phyloP scores from a whole-genome alignment of 2,797 vertebrate genomes.

The Lacerta agilis region DNA sequence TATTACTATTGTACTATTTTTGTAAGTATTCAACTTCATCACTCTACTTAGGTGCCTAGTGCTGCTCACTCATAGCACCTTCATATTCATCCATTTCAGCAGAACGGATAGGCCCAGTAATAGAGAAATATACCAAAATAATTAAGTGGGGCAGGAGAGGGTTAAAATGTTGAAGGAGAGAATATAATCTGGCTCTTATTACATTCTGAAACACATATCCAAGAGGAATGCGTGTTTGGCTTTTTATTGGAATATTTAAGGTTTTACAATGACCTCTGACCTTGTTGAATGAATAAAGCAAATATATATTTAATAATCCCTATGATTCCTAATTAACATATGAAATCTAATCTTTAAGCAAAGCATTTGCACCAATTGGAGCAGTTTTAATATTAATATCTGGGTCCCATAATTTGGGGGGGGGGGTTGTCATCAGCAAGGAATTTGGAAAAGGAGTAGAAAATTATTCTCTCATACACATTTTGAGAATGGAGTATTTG shows the following conservation, averaged over 20 bases:
- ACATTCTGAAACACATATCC: slow-evolving; percentile 7
- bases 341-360: background rate
- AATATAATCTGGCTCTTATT: slow-evolving; percentile 13
- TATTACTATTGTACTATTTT: background rate
- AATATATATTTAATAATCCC: background rate
- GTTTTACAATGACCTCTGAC: background rate
- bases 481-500: background rate
- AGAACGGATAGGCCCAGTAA: background rate
- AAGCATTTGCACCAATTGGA: background rate
- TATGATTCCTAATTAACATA: background rate
- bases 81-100: background rate
- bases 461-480: background rate
- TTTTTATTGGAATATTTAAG: slow-evolving; percentile 11
- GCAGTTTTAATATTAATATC: background rate
- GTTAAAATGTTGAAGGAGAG: background rate
- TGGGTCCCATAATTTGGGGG: background rate
- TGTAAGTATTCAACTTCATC: background rate
- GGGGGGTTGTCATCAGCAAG: background rate
- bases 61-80: background rate
- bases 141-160: background rate
- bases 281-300: background rate
- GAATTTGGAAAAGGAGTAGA: background rate
- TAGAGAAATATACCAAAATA: background rate
- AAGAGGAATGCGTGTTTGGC: background rate
- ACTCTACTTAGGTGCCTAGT: background rate